Percentiles rank a stretch among this genome's conserved stretches.
phyloP scores from a whole-genome alignment of 2,113 vertebrate species.

The Nesogale talazaci region DNA sequence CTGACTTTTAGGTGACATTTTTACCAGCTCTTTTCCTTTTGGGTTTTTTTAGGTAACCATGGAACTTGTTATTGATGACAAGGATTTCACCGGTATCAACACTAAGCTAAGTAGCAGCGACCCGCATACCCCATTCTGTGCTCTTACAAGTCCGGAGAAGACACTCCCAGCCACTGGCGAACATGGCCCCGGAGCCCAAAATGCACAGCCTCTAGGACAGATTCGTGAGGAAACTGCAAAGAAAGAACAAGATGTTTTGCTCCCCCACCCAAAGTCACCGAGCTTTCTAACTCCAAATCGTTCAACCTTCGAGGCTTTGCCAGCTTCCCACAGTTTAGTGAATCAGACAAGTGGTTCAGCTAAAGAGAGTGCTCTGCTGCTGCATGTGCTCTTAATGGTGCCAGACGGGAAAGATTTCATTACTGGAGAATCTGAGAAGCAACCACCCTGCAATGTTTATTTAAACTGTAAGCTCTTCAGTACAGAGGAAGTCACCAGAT shows the following conservation, averaged over 20 bases:
- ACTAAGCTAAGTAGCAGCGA: not conserved
- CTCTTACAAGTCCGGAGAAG: conserved; percentile 57
- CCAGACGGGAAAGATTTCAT: conserved; percentile 92
- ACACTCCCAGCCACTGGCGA: conserved; percentile 49
- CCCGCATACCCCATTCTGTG: conserved; percentile 1
- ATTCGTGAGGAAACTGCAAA: not conserved
- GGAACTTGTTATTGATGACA: conserved; percentile 87
- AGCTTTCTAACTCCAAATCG: not conserved
- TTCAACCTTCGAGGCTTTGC: not conserved
- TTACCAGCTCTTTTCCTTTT: not conserved
- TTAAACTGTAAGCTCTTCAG: conserved; percentile 95
- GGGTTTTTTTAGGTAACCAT: conserved; percentile 88
- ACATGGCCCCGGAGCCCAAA: not conserved
- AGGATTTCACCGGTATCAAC: conserved; percentile 69
- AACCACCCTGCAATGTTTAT: conserved; percentile 89
- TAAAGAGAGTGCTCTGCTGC: conserved; percentile 83
- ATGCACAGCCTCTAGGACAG: not conserved
- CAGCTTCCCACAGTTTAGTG: not conserved
- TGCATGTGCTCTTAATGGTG: conserved; percentile 94
- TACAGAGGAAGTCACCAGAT: conserved; percentile 90
- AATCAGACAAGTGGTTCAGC: not conserved
- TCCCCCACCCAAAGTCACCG: not conserved
- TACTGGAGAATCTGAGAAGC: conserved; percentile 67
- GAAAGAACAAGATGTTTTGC: conserved; percentile 51
- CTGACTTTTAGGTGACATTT: not conserved